phyloP scores from a whole-genome alignment of 2,888 invertebrate species.

The Invenusta paracnida region DNA sequence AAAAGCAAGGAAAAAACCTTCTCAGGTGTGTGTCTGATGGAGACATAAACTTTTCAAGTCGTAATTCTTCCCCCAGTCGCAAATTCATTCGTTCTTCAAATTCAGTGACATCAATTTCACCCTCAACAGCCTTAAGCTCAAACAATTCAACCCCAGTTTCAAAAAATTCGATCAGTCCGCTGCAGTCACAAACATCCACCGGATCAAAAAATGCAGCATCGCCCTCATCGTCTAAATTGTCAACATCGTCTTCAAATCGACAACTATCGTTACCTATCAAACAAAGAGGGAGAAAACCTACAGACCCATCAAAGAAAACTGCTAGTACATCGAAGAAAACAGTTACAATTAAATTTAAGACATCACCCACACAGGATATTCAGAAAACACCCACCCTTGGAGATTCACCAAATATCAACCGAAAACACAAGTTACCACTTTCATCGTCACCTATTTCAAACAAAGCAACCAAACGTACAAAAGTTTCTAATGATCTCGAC shows the following conservation, averaged over 20 bases:
- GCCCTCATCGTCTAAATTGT: neutral
- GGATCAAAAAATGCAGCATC: neutral
- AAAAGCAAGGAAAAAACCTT: slow-evolving; percentile 12
- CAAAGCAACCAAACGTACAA: neutral
- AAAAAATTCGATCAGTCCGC: neutral
- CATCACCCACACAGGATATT: slow-evolving; percentile 3
- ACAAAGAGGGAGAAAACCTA: too few species aligned
- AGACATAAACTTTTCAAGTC: neutral
- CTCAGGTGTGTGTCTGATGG: neutral
- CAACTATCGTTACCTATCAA: too few species aligned
- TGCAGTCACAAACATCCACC: neutral
- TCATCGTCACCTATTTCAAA: neutral
- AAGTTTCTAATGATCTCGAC: neutral
- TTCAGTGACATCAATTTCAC: neutral
- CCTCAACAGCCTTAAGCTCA: neutral
- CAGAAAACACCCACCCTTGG: neutral
- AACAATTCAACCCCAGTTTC: neutral
- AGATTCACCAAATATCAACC: neutral
- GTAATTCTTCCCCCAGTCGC: neutral
- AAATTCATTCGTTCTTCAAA: neutral
- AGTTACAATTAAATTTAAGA: slow-evolving; percentile 9
- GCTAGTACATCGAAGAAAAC: neutral
- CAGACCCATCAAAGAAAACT: too few species aligned
- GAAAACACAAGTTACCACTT: neutral
- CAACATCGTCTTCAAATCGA: neutral